Base-by-base conservation (phyloP, 1,140 invertebrate genomes). In the Anastrepha ludens region DNA sequence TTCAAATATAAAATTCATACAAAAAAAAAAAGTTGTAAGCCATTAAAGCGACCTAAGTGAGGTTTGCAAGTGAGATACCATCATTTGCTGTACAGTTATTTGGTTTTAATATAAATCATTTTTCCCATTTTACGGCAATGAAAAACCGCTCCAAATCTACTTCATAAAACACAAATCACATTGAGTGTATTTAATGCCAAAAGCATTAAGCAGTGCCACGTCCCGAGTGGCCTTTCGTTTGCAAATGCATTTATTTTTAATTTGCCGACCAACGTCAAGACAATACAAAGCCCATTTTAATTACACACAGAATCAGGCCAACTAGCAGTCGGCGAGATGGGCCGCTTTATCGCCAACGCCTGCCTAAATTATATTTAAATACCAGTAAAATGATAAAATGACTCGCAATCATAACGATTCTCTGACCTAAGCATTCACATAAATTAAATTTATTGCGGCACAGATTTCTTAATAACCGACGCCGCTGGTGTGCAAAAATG, bases 361-460 rank as follows among this genome's bases (percentile, higher is more conserved):
- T 20, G 4, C 11, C 41, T 20, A n/a, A 15, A n/a, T 74, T 44
- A 47, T 47, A 47, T 74, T 44, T 47, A 47, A 74, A 81, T 9
- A 55, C 6, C 74, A 20, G 74, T 55, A 20, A 81, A 55, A 55
- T 81, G 44, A 58, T 81, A 74, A 74, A 74, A 74, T 74, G 13
- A 15, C 67, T 44, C 67, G 67, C 17, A 47, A 44, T 74, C 15
- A 13, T 8, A 74, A 74, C 47, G 39, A 74, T 55, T 81, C 29
- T 50, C n/a, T 81, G 8, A n/a, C 67, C n/a, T 81, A 81, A 81
- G 20, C 50, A 81, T 8, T 9, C 3, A 55, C 47, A 81, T 81
- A 55, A 81, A 81, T 81, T n/a, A 8, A 11, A 81, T 81, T 81
- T 81, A 81, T 50, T 81, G 74, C n/a, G 8, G 47, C 74, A 58